Base-by-base conservation (phyloP, 1,140 invertebrate genomes). In the Eurosta solidaginis region DNA sequence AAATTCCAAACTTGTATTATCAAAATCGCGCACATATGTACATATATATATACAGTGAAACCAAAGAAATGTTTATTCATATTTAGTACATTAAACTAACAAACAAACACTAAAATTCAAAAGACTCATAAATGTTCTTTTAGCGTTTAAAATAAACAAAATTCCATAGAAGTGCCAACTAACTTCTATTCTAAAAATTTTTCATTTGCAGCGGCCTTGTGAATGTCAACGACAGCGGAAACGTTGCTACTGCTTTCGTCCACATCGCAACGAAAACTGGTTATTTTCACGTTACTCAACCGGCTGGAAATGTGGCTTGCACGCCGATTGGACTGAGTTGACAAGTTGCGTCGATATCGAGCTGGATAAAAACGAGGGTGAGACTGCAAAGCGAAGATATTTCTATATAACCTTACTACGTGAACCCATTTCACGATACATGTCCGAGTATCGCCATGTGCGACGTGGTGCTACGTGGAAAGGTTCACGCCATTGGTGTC, bases 291-390 rank as follows among this genome's bases (percentile, higher is more conserved):
- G 98, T 82, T 99, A 98, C 89, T 98, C 97, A 7, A 98, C 97
- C 20, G 98, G 98, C 68, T 99, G 98, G 98, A 96, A 96, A 89
- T 99, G 98, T 90, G 98, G 98, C 74, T 89, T 99, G 20, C 98
- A 99, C 89, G 97, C 98, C 10, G 96, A 99, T 89, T 99, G 97
- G 94, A 99, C 98, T 14, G 97, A 99, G 89, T 88, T 99, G 76
- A 96, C 95, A 12, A 92, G 92, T 83, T 96, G 96, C 89, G 96
- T 97, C 50, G 94, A 96, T 86, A 91, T 92, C 54, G 95, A 95
- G 83, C 90, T 97, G 81, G 94, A 96, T 85, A 93, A 95, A 88
- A 93, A 95, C 82, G 95, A 97, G 88, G 94, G 94, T 10, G 92
- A 93, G 74, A 90, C 91, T 5, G 91, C 93, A 1, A 95, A 95